Base-by-base conservation (phyloP, 2,888 invertebrate species). In the Lasioglossum morio region DNA sequence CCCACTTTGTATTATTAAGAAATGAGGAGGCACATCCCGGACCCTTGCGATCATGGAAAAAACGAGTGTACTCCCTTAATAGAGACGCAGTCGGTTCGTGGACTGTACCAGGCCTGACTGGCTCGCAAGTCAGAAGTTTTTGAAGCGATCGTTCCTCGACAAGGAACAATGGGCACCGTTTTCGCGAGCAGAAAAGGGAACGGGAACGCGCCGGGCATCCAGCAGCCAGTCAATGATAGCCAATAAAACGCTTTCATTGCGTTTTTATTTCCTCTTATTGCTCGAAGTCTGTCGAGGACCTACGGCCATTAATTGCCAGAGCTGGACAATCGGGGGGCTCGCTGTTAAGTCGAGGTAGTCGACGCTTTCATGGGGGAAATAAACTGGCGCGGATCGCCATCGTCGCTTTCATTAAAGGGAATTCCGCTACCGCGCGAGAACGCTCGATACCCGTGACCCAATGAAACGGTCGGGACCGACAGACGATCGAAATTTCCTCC, bases 221-320 rank as follows among this genome's bases (percentile, higher is more conserved):
- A 88, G 77, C 72, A 77, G 70, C 40, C 70, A 74, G 73, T 79
- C 90, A 90, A 85, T 86, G 88, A 90, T 87, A 81, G 84, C 87
- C 90, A 88, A 90, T 90, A 90, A 90, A 86, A 80, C 60, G 72
- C 81, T 70, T 78, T 53, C 85, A 80, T 81, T 81, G 83, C 72
- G 46, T 81, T 89, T 89, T 89, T 88, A 87, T 88, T 89, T 88
- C 79, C 72, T 46, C 86, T 88, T 84, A 87, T 84, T 85, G 75
- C 78, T 77, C 79, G 84, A 37, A 66, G 69, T 76, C 74, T 77
- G 83, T 69, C 81, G 77, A 82, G 88, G 84, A 72, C 79, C 69
- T 37, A 75, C 75, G 70, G 82, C 87, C 87, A 85, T 89, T 89
- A 89, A 89, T 89, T 85, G 85, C 79, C 81, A 60, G 70, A 77